phyloP scores from a whole-genome alignment of 2,113 vertebrate genomes.

The Cricetomys ansorgei region DNA sequence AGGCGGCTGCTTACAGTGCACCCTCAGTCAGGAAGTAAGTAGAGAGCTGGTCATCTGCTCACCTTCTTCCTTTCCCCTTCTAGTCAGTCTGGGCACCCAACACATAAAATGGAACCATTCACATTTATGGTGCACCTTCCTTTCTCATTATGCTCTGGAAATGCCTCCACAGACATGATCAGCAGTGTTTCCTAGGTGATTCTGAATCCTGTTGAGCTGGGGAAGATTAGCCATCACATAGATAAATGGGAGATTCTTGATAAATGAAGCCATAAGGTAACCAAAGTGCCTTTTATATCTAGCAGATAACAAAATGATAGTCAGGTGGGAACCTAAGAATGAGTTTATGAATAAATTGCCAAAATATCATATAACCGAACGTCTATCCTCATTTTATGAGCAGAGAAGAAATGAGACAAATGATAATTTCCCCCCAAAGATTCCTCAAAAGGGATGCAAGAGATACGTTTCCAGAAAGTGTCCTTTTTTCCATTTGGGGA shows the following conservation, averaged over 20 bases:
- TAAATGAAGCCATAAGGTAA: background rate
- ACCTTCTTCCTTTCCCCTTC: background rate
- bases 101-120: background rate
- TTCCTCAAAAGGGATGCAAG: conserved; percentile 30
- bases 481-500: conserved; percentile 46
- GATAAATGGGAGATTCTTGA: background rate
- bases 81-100: background rate
- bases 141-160: background rate
- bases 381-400: background rate
- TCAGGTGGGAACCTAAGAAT: background rate
- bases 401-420: background rate
- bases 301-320: background rate
- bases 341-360: background rate
- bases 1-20: background rate
- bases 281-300: background rate
- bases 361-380: background rate
- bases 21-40: background rate
- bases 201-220: background rate
- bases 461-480: conserved; percentile 47
- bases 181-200: background rate
- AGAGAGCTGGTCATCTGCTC: background rate
- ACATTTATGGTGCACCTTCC: background rate
- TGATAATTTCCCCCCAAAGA: conserved; percentile 40
- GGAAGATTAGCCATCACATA: background rate
- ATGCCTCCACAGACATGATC: background rate